These are phyloP conservation scores for Poeciliopsis turrubarensis DNA, from an alignment of 2,113 vertebrate species.

Conservation along the genomic window DNA sequence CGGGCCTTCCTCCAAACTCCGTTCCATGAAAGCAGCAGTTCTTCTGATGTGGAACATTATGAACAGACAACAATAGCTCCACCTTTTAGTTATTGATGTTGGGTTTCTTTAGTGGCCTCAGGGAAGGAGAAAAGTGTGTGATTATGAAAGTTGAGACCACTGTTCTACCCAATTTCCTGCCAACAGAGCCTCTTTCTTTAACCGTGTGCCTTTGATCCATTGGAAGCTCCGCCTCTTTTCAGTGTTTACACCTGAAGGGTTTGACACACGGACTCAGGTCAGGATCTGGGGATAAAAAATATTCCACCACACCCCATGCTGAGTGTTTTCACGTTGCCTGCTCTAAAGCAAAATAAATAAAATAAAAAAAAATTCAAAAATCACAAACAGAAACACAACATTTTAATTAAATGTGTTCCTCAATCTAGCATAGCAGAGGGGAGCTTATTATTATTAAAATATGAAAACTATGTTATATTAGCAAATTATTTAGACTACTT, in stretches of 20 bases:
- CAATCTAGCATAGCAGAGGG: too few relatives aligned
- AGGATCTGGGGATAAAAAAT: background rate
- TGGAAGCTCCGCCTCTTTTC: constrained; percentile 14
- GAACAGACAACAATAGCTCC: background rate
- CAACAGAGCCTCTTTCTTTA: constrained; percentile 14
- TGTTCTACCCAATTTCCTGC: background rate
- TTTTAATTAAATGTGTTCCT: too few relatives aligned
- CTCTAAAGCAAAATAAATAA: too few relatives aligned
- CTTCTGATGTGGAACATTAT: background rate
- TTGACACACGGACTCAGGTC: too few relatives aligned
- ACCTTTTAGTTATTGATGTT: constrained; percentile 6
- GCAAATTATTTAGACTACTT: too few relatives aligned
- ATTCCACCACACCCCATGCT: background rate
- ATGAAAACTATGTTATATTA: too few relatives aligned
- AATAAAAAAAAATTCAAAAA: too few relatives aligned
- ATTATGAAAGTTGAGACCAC: constrained; percentile 21
- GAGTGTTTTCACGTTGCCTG: background rate
- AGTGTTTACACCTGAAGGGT: background rate
- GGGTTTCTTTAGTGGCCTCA: background rate
- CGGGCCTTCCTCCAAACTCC: background rate
- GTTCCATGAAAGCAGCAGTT: background rate
- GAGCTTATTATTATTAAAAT: too few relatives aligned
- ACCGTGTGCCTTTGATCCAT: background rate
- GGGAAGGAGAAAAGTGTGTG: background rate
- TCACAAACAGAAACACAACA: too few relatives aligned